phyloP scores from a whole-genome alignment of 2,888 invertebrate genomes.

The Mythimna pallens region DNA sequence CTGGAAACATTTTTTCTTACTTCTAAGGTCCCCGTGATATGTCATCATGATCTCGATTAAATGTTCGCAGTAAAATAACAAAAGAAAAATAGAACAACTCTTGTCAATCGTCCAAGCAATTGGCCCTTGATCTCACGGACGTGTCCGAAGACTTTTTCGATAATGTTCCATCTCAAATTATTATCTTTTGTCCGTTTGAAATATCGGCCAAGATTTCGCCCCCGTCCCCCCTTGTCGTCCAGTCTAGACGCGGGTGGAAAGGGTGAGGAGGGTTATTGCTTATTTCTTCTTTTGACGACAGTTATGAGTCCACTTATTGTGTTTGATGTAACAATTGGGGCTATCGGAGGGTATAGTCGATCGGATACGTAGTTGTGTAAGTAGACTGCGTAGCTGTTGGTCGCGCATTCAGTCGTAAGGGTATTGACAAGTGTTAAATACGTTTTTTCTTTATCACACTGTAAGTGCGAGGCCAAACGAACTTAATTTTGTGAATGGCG shows the following conservation, averaged over 20 bases:
- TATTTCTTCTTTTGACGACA: constrained; percentile 53
- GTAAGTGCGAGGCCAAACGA: no score
- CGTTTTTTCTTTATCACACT: not conserved
- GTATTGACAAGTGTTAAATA: not conserved
- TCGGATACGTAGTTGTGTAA: not conserved
- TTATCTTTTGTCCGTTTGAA: constrained; percentile 55
- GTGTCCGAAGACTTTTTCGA: constrained; percentile 45
- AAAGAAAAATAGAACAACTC: not conserved
- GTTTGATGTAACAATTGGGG: constrained; percentile 57
- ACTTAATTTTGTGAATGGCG: no score
- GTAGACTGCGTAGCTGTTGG: not conserved
- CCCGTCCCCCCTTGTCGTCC: not conserved
- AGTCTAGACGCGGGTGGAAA: constrained; percentile 22
- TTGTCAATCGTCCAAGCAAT: constrained; percentile 28
- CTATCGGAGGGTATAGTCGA: constrained; percentile 18
- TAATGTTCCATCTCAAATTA: constrained; percentile 44
- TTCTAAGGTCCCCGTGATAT: not conserved
- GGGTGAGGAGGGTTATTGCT: constrained; percentile 7
- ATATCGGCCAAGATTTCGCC: constrained; percentile 46
- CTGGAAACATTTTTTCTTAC: no score
- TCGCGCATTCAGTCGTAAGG: not conserved
- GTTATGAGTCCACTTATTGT: constrained; percentile 54
- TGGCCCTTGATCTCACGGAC: constrained; percentile 44
- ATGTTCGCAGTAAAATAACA: not conserved
- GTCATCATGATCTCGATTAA: not conserved